These are phyloP conservation scores for Drepanosiphum platanoidis DNA, from an alignment of 2,888 invertebrate genomes.

Conservation along the genomic window DNA sequence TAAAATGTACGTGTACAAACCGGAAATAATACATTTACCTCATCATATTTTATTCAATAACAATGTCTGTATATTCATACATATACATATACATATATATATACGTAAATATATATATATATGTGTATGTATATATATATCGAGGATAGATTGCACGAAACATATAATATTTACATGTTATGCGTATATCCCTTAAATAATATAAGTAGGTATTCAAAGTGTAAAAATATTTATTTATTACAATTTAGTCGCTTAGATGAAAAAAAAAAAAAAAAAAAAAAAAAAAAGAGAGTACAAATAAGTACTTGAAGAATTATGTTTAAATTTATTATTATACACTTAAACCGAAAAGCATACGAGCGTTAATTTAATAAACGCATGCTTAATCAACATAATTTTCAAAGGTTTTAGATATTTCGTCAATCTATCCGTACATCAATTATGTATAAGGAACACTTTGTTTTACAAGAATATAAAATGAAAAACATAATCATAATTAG, in stretches of 20 bases:
- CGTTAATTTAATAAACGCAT: not conserved
- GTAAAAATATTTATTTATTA: not conserved
- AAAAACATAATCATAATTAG: constrained; percentile 25
- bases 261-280: constrained; percentile 27
- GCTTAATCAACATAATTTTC: not conserved
- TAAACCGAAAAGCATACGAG: not conserved
- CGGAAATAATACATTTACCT: constrained; percentile 31
- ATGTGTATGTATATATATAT: not conserved
- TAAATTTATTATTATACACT: not conserved
- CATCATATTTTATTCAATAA: constrained; percentile 3
- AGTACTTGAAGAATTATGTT: not conserved
- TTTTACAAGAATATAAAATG: constrained; percentile 45
- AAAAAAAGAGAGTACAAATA: not conserved
- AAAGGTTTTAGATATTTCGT: not conserved
- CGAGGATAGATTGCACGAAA: constrained; percentile 40
- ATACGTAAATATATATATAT: not conserved
- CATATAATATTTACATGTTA: not conserved
- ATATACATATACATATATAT: not conserved
- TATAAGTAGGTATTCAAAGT: not conserved
- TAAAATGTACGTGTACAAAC: constrained; percentile 50
- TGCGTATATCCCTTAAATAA: not conserved
- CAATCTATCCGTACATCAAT: constrained; percentile 43
- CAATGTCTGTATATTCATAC: not conserved
- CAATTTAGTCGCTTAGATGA: not conserved
- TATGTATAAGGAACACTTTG: constrained; percentile 43